Percentiles rank a stretch among this genome's conserved stretches.
These are phyloP conservation scores for Guaruba guarouba DNA, from an alignment of 2,113 vertebrate genomes.

Conservation along the genomic window DNA sequence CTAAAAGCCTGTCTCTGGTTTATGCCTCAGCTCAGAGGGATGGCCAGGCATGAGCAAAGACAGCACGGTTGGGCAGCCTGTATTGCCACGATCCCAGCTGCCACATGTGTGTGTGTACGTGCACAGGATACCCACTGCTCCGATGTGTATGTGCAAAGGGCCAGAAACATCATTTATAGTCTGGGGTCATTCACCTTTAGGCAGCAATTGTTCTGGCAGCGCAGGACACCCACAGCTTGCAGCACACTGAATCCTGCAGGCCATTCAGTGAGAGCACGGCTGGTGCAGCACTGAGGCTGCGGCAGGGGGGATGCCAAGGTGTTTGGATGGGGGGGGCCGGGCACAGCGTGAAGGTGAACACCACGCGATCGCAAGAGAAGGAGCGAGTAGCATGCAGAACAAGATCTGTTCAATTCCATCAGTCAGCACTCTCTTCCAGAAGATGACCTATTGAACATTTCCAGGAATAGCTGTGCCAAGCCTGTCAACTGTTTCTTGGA, in stretches of 20 bases:
- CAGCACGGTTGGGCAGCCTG: rapidly evolving
- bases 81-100: rapidly evolving
- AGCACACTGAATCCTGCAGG: background rate
- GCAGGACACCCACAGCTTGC: background rate
- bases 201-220: constrained; percentile 17
- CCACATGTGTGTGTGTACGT: rapidly evolving
- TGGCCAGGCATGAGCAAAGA: background rate
- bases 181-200: background rate
- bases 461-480: constrained; percentile 83
- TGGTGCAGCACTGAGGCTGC: background rate
- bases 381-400: background rate
- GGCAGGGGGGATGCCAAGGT: background rate
- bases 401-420: constrained; percentile 71
- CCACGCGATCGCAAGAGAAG: background rate
- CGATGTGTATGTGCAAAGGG: background rate
- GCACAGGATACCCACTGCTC: background rate
- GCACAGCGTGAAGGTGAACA: background rate
- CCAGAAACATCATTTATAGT: background rate
- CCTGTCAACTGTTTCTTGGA: constrained; percentile 87
- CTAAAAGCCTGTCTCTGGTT: background rate
- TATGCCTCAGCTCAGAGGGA: background rate
- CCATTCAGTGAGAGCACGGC: background rate
- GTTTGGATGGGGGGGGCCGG: rapidly evolving
- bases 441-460: constrained; percentile 88
- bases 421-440: constrained; percentile 75